Base-by-base conservation (phyloP, 2,113 vertebrate genomes). In the Rostratula benghalensis region DNA sequence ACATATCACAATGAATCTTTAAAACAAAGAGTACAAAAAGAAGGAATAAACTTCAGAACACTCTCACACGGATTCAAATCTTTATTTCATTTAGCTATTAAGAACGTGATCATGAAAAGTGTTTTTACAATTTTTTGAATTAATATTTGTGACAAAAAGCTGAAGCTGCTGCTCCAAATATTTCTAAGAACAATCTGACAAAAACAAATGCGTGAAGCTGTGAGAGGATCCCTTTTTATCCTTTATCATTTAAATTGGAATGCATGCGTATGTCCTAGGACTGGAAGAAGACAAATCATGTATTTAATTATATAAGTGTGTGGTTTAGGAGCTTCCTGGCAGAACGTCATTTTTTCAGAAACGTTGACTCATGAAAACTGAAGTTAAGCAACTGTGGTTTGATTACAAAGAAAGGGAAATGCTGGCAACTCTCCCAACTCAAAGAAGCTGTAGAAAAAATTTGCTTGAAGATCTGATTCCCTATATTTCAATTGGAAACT, bases 41-140 rank as follows among this genome's bases (percentile, higher is more conserved):
- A 90, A n/a, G 15, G 93, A 87, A 70, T 81, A 6, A 70, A 83
- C 48, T 94, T 90, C 51, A 67, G 25, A 96, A 91, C 25, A 88
- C 33, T 71, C 57, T 86, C 45, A 51, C 41, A 48, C 30, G 84
- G 33, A 93, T 93, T 70, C 13, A 59, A 80, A 80, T 77, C 25
- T 35, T 45, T 61, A 15, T 59, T 88, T 57, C 46, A 22, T 59
- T 28, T 65, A 50, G 25, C 25, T 85, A 9, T 51, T 81, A 54
- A 78, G 75, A 82, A 89, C 91, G 19, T 10, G 10, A 61, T 77
- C 27, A 63, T 51, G 39, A 86, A 74, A 89, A 78, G 27, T 67
- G 24, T 80, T 70, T 88, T 60, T 35, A 65, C 16, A 50, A 7
- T 4, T 70, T 67, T 78, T 74, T 67, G 8, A 78, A 28, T 60